Conservation (phyloP, 92 coral and sea anemone genomes). For the Epizoanthus rinbou region DNA sequence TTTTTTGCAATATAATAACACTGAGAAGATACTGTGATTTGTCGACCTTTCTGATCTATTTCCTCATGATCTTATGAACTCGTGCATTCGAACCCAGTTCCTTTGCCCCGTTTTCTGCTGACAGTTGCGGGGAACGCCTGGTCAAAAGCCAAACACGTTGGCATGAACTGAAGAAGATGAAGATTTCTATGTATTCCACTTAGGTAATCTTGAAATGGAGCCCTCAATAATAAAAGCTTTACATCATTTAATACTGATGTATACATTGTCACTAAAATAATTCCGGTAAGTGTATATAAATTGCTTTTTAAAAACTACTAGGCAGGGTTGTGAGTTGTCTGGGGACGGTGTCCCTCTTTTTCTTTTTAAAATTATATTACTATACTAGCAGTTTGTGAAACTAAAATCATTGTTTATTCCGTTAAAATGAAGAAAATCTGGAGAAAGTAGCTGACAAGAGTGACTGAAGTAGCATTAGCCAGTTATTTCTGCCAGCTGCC, state of each 20-base stretch:
- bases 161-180: background rate
- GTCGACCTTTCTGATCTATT: background rate
- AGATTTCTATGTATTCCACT: background rate
- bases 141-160: background rate
- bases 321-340: background rate
- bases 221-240: background rate
- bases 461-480: too few relatives aligned
- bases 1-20: background rate
- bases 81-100: constrained; percentile 29
- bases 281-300: too few relatives aligned
- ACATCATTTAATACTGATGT: background rate
- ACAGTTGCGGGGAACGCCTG: constrained; percentile 16
- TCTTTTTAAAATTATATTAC: background rate
- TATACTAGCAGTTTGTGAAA: background rate
- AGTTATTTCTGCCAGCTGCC: too few relatives aligned
- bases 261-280: too few relatives aligned
- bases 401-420: too few relatives aligned
- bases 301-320: too few relatives aligned
- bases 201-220: background rate
- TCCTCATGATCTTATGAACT: background rate
- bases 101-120: background rate
- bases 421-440: too few relatives aligned
- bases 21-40: too few relatives aligned
- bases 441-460: too few relatives aligned
- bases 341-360: too few relatives aligned